Percentiles rank a stretch among this genome's conserved stretches.
These are phyloP conservation scores for Oxyscelio sp. DNA, from an alignment of 2,888 invertebrate genomes.

Conservation along the genomic window DNA sequence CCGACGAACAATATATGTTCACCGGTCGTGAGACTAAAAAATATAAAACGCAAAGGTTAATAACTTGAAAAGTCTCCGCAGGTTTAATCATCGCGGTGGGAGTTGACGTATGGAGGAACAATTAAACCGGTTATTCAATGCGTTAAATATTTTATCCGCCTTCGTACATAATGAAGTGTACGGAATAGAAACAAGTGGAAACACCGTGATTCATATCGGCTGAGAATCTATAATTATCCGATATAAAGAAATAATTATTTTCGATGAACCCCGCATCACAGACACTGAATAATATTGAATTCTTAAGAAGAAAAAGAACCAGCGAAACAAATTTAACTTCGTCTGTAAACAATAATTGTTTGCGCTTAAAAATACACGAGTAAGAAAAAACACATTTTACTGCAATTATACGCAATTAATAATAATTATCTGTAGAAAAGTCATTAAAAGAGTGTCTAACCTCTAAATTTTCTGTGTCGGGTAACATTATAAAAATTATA, in stretches of 20 bases:
- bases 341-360: not conserved
- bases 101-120: constrained; percentile 52
- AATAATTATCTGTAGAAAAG: too few relatives aligned
- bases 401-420: too few relatives aligned
- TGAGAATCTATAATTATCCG: constrained; percentile 49
- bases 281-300: not conserved
- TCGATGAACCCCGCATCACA: not conserved
- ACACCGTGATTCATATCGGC: constrained; percentile 40
- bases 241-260: constrained; percentile 33
- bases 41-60: constrained; percentile 54
- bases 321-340: not conserved
- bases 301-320: not conserved
- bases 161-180: constrained; percentile 54
- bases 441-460: too few relatives aligned
- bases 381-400: too few relatives aligned
- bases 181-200: constrained; percentile 44
- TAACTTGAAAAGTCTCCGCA: constrained; percentile 52
- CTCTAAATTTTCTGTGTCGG: too few relatives aligned
- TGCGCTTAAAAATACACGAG: too few relatives aligned
- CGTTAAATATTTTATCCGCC: constrained; percentile 58
- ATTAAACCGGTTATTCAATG: constrained; percentile 68
- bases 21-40: constrained; percentile 54
- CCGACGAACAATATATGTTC: constrained; percentile 43
- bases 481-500: too few relatives aligned
- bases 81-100: constrained; percentile 59